Conservation (phyloP, 1,140 invertebrate genomes). For the Panagrolaimus sp. region DNA sequence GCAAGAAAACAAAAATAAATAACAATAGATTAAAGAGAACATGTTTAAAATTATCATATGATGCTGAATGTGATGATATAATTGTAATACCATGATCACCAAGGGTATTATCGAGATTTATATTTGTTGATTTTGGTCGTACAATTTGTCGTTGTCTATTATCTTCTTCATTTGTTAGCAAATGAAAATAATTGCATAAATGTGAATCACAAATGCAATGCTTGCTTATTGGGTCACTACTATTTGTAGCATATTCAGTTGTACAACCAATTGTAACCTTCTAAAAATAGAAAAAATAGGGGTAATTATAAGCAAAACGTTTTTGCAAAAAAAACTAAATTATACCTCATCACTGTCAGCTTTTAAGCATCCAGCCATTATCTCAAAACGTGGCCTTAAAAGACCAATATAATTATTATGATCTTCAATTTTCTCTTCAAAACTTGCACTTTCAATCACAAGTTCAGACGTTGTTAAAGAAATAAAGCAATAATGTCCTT, state of each 20-base stretch:
- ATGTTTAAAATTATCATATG: too few species aligned
- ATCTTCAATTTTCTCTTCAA: constrained; percentile 42
- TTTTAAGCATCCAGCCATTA: constrained; percentile 57
- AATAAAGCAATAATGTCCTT: constrained; percentile 59
- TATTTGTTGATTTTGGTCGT: neutral
- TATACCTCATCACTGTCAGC: constrained; percentile 55
- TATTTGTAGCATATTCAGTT: constrained; percentile 50
- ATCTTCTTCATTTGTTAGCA: constrained; percentile 28
- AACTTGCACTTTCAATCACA: constrained; percentile 46
- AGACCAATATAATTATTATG: constrained; percentile 43
- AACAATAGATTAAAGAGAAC: too few species aligned
- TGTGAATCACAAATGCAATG: constrained; percentile 58
- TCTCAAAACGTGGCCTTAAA: constrained; percentile 44
- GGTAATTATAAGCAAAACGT: neutral
- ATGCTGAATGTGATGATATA: too few species aligned
- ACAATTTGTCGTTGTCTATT: neutral
- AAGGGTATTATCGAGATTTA: too few species aligned
- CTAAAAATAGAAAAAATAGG: constrained; percentile 35
- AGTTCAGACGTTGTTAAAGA: constrained; percentile 54
- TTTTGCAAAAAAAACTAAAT: neutral
- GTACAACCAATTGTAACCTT: constrained; percentile 55
- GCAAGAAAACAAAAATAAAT: too few species aligned
- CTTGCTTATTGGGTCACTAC: constrained; percentile 41
- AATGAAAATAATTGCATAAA: constrained; percentile 55
- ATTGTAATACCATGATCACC: too few species aligned